phyloP scores from a whole-genome alignment of 2,797 vertebrate genomes.

The Phrynocephalus vlangalii region DNA sequence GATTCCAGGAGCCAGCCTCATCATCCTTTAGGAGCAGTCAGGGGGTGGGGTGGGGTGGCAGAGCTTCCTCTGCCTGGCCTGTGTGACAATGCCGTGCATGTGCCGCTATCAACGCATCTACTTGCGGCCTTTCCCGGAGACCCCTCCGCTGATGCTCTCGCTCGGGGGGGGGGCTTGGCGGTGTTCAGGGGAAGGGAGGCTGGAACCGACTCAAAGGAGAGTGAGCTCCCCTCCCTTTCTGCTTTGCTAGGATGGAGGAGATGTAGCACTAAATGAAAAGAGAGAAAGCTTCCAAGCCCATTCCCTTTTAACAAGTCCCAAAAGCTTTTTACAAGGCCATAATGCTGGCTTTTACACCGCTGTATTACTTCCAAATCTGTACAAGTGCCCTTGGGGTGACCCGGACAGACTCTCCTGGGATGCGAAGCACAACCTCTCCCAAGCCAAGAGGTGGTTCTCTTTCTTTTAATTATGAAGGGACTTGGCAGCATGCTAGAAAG shows the following conservation, averaged over 20 bases:
- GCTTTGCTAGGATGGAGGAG: conserved; percentile 19
- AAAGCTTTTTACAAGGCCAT: not conserved
- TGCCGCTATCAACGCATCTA: conserved; percentile 22
- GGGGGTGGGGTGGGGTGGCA: conserved; percentile 44
- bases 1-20: conserved; percentile 86
- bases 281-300: conserved; percentile 13
- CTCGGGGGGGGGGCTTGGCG: not conserved
- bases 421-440: not conserved
- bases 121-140: not conserved
- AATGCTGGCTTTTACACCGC: not conserved
- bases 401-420: not conserved
- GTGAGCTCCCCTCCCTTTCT: not conserved
- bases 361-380: not conserved
- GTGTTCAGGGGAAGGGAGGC: not conserved
- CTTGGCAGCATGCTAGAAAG: not conserved
- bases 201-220: conserved; percentile 41
- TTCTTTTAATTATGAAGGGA: not conserved
- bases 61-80: conserved; percentile 34
- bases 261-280: conserved; percentile 7
- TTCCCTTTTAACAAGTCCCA: not conserved
- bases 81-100: conserved; percentile 56
- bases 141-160: conserved; percentile 29
- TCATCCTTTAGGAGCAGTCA: conserved; percentile 84
- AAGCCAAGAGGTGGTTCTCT: not conserved
- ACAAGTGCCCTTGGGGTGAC: not conserved